Conservation (phyloP, 2,888 invertebrate genomes). For the Calameuta idolon region DNA sequence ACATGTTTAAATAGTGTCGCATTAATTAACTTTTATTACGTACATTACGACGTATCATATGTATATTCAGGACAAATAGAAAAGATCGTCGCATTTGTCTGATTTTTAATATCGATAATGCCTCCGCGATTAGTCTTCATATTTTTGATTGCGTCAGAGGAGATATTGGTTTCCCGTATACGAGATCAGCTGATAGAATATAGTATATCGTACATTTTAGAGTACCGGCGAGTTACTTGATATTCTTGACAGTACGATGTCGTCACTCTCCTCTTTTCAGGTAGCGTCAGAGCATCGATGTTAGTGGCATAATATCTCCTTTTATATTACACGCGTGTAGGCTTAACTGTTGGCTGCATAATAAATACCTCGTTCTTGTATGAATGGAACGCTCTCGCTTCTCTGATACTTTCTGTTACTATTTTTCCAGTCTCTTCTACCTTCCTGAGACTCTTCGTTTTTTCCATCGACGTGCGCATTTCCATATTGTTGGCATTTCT, state of each 20-base stretch:
- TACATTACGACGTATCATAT: neutral
- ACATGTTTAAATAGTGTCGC: neutral
- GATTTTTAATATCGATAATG: neutral
- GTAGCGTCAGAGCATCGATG: conserved; percentile 28
- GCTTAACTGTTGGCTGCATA: conserved; percentile 38
- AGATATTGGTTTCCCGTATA: neutral
- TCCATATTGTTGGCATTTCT: neutral
- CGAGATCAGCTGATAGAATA: neutral
- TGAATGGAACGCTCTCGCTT: conserved; percentile 37
- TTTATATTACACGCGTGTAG: conserved; percentile 49
- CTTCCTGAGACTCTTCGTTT: conserved; percentile 28
- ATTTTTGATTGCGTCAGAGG: neutral
- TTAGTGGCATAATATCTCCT: conserved; percentile 48
- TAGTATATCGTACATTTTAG: neutral
- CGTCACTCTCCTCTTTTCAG: conserved; percentile 39
- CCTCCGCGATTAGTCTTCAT: neutral
- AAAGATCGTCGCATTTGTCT: neutral
- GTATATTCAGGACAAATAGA: neutral
- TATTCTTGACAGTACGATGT: conserved; percentile 15
- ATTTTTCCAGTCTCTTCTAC: neutral
- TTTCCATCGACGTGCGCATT: conserved; percentile 1
- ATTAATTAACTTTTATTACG: neutral
- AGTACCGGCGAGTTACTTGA: neutral
- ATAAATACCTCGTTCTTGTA: conserved; percentile 34
- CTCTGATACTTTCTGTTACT: neutral